Conservation (phyloP, 2,888 invertebrate genomes). For the Caenorhabditis sp. region DNA sequence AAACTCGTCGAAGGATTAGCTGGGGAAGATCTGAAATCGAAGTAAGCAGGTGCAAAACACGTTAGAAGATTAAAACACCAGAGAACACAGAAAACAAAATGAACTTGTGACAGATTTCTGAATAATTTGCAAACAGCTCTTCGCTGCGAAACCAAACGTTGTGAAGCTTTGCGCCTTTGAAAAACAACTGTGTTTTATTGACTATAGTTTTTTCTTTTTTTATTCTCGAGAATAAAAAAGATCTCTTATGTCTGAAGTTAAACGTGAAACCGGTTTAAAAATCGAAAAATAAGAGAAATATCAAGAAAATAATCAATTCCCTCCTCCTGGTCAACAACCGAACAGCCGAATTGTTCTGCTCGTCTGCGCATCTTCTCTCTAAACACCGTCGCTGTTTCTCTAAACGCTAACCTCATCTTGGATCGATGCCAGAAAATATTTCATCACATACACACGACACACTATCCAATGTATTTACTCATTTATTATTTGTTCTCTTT, state of each 20-base stretch:
- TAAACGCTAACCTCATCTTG: constrained; percentile 9
- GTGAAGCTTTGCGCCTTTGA: not conserved
- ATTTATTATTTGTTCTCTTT: constrained; percentile 2
- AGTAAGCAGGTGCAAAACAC: too few species aligned
- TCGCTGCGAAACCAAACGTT: not conserved
- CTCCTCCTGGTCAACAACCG: not conserved
- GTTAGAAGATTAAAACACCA: too few species aligned
- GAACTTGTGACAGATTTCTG: too few species aligned
- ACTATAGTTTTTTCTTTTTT: not conserved
- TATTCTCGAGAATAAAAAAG: too few species aligned
- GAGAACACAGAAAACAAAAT: not conserved
- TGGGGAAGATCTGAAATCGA: too few species aligned
- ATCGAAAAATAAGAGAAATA: not conserved
- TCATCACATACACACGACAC: constrained; percentile 19
- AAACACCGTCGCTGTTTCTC: not conserved
- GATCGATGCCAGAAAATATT: constrained; percentile 44
- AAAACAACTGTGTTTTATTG: not conserved
- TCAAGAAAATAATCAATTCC: not conserved
- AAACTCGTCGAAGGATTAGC: too few species aligned
- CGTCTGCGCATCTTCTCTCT: constrained; percentile 20
- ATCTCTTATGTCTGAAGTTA: too few species aligned
- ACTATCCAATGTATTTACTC: not conserved
- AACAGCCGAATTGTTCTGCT: not conserved
- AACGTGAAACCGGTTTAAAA: too few species aligned
- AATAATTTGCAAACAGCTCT: too few species aligned